These are phyloP conservation scores for Wiebesia pumilae DNA, from an alignment of 1,140 invertebrate species.

Conservation along the genomic window DNA sequence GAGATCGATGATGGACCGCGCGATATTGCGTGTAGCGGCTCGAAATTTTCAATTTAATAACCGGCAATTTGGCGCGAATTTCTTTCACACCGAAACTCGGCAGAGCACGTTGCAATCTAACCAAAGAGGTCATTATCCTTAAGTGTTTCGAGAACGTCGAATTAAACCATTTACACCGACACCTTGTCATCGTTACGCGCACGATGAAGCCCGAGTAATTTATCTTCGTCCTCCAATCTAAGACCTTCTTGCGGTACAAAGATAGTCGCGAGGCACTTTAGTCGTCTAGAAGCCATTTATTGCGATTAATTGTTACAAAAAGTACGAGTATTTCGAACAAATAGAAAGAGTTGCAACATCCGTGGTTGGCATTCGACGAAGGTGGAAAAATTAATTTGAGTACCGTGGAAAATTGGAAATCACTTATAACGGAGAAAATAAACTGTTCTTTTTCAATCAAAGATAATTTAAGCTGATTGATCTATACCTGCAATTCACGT, in stretches of 20 bases:
- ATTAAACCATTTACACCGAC: slow-evolving; percentile 29
- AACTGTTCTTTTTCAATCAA: no score
- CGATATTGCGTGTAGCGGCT: not conserved
- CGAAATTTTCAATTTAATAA: not conserved
- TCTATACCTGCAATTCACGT: no score
- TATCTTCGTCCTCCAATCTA: not conserved
- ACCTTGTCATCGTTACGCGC: not conserved
- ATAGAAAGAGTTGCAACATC: no score
- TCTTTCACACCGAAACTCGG: not conserved
- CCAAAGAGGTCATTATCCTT: slow-evolving; percentile 18
- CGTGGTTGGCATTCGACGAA: not conserved
- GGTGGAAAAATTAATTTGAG: not conserved
- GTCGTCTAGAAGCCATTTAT: not conserved
- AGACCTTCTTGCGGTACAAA: not conserved
- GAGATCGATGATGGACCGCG: no score
- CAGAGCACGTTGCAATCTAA: not conserved
- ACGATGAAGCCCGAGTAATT: not conserved
- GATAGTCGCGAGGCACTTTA: not conserved
- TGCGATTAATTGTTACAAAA: not conserved
- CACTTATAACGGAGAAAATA: no score
- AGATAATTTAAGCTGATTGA: no score
- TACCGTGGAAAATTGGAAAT: no score
- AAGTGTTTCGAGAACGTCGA: slow-evolving; percentile 28
- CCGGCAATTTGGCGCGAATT: not conserved
- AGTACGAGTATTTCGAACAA: not conserved